Evolutionary conservation across 2,113 vertebrate species (phyloP).

Genomic region (Rhodinocichla rosea): DNA sequence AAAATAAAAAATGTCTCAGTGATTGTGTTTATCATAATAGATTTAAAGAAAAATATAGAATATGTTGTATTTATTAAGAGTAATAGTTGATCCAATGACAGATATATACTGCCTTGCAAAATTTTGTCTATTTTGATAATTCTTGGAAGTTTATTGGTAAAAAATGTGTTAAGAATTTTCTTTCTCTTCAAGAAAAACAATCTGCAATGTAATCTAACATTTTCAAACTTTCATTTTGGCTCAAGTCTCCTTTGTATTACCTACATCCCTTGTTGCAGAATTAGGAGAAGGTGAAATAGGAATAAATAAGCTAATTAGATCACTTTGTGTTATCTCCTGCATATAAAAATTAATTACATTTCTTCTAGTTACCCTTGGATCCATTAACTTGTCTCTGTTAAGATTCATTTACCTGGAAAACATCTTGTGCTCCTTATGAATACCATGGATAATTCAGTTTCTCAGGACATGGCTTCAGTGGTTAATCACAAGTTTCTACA

Average conservation of each 20-base stretch:
- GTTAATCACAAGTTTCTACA: neutral
- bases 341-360: neutral
- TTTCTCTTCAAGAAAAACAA: neutral
- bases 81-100: neutral
- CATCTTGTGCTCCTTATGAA: neutral
- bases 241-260: neutral
- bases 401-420: neutral
- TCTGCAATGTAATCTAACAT: neutral
- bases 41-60: neutral
- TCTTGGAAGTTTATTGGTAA: neutral
- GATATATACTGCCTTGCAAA: neutral
- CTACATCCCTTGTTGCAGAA: neutral
- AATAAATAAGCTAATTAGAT: neutral
- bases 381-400: neutral
- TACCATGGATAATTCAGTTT: neutral
- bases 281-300: neutral
- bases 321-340: neutral
- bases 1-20: neutral
- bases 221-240: neutral
- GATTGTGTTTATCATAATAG: neutral
- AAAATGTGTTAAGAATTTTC: neutral
- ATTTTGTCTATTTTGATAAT: neutral
- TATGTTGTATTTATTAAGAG: neutral
- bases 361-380: neutral
- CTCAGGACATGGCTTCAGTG: neutral